Percentiles rank a stretch among this genome's conserved stretches.
Conservation (phyloP, 1,140 invertebrate species). For the Aplysia californica region DNA sequence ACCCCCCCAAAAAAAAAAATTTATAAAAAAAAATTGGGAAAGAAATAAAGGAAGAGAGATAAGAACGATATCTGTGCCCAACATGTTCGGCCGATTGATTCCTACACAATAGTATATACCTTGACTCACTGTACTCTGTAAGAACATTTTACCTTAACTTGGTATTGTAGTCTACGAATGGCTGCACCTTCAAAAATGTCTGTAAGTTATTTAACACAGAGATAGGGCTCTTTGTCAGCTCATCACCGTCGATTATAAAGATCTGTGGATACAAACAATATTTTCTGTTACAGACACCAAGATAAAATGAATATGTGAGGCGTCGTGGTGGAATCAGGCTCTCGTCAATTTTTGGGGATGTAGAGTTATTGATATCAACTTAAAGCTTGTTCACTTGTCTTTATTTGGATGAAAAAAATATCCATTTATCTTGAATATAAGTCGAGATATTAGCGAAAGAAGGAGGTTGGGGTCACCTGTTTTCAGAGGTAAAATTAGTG, state of each 20-base stretch:
- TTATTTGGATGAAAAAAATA: neutral
- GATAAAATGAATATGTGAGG: too few relatives aligned
- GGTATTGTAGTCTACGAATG: conserved; percentile 82
- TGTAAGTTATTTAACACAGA: conserved; percentile 92
- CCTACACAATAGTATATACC: too few relatives aligned
- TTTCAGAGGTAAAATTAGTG: too few relatives aligned
- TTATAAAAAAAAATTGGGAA: neutral
- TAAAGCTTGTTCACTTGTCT: neutral
- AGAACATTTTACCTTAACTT: conserved; percentile 44
- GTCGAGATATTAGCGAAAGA: too few relatives aligned
- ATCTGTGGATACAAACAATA: conserved; percentile 16
- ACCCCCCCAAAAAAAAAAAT: neutral
- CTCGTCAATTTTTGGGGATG: neutral
- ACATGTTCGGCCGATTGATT: too few relatives aligned
- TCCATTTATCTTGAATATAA: too few relatives aligned
- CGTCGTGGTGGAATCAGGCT: neutral
- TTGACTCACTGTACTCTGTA: too few relatives aligned
- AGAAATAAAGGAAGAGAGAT: neutral
- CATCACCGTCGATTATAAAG: conserved; percentile 90
- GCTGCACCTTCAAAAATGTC: conserved; percentile 91
- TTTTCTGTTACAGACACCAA: too few relatives aligned
- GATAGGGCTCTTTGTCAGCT: conserved; percentile 88
- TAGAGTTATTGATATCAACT: neutral
- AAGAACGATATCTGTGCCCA: too few relatives aligned
- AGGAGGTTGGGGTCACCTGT: too few relatives aligned